These are phyloP conservation scores for Automeris io DNA, from an alignment of 2,888 invertebrate species.

Conservation along the genomic window DNA sequence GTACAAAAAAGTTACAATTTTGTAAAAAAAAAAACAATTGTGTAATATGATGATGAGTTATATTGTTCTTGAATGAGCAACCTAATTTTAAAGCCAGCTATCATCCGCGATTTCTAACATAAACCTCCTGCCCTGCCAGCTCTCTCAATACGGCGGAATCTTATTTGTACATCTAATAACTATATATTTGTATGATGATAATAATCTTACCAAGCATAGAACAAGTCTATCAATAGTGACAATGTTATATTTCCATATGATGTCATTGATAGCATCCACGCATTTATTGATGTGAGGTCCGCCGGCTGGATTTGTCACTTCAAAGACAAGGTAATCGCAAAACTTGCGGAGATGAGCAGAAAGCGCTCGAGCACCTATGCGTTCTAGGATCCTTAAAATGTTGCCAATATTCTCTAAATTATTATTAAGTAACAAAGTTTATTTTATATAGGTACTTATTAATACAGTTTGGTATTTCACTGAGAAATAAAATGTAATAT, in stretches of 20 bases:
- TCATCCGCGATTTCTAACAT: no score
- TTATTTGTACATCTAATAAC: no score
- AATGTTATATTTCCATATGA: conserved; percentile 98
- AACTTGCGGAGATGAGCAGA: conserved; percentile 95
- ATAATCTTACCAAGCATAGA: conserved; percentile 85
- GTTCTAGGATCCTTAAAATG: conserved; percentile 86
- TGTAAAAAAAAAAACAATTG: no score
- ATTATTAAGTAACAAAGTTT: not conserved
- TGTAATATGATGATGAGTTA: no score
- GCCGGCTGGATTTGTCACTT: conserved; percentile 92
- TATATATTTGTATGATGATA: not conserved
- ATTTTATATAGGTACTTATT: not conserved
- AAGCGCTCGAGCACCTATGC: conserved; percentile 93
- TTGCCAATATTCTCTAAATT: not conserved
- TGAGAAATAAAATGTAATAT: no score
- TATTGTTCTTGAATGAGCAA: no score
- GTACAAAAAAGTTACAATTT: no score
- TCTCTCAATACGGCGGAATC: no score
- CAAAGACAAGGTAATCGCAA: conserved; percentile 95
- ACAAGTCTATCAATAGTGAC: conserved; percentile 96
- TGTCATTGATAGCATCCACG: conserved; percentile 95
- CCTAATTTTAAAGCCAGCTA: no score
- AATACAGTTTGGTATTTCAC: no score
- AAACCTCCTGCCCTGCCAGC: no score
- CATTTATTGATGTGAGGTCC: conserved; percentile 95